Base-by-base conservation (phyloP, 2,888 invertebrate species). In the Coleophora deauratella region DNA sequence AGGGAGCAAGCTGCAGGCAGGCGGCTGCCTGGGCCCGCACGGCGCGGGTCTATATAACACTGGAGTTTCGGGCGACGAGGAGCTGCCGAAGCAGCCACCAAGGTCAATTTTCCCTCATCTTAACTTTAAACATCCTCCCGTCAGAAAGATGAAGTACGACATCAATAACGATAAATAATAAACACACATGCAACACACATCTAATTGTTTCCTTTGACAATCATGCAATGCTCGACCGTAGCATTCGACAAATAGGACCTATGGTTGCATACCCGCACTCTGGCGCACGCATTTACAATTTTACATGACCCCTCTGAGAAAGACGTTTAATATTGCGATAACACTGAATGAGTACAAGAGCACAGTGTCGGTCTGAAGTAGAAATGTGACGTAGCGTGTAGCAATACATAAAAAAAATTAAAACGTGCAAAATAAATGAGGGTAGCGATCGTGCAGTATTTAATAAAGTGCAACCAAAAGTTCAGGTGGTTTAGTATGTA, bases 131-230 rank as follows among this genome's bases (percentile, higher is more conserved):
- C 78, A 79, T 79, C 81, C 68, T 68, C 66, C 64, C 72, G 69
- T 73, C 70, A 57, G 58, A 71, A 74, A 80, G 80, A 82, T 80
- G 79, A 79, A 74, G 78, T 80, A 84, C 84, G 85, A 84, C 82
- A 82, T 75, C 61, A 70, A 82, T 72, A 61, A 74, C 66, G 61
- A 66, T 68, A 66, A 21, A 21, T 21, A 21, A 4, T 21, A n/a
- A 60, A 84, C 79, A 84, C 82, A 82, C 82, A 84, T 82, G 81
- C 82, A 82, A 84, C 84, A 85, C 85, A 82, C 80, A 78, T 75
- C 80, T 82, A 81, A 71, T 62, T 69, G 57, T 66, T 70, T 64
- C 66, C 67, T 62, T 71, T 68, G 66, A 84, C 82, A 82, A 74
- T 78, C 85, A 85, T 85, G 85, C 85, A 82, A 68, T 71, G 66